These are phyloP conservation scores for Hydrotaea diabolus DNA, from an alignment of 2,888 invertebrate species.

Conservation along the genomic window DNA sequence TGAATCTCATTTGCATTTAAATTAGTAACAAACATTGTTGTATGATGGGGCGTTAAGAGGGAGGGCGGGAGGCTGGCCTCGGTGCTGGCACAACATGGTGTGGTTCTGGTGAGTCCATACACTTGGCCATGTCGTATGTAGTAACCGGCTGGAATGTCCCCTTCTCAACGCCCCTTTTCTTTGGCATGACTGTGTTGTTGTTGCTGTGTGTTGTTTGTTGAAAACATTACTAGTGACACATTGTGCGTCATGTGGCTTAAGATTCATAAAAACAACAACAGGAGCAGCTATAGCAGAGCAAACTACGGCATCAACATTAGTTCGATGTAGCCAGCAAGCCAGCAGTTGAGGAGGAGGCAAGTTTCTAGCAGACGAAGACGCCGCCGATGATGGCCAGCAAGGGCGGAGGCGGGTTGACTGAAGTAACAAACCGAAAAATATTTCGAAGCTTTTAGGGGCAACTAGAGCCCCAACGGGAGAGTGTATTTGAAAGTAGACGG, in stretches of 20 bases:
- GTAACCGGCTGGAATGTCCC: not conserved
- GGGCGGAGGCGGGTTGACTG: constrained; percentile 48
- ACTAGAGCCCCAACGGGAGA: constrained; percentile 26
- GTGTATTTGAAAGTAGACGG: constrained; percentile 1
- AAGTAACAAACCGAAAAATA: constrained; percentile 52
- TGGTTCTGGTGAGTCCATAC: constrained; percentile 56
- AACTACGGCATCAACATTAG: constrained; percentile 25
- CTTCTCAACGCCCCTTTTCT: constrained; percentile 68
- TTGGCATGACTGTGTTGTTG: constrained; percentile 66
- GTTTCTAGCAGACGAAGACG: not conserved
- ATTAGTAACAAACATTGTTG: constrained; percentile 75
- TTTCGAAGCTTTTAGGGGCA: constrained; percentile 46
- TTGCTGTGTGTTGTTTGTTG: constrained; percentile 45
- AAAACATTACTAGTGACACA: constrained; percentile 73
- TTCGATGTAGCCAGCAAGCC: constrained; percentile 14
- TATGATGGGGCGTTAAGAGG: constrained; percentile 21
- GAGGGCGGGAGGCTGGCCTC: not conserved
- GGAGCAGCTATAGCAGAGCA: too few relatives aligned
- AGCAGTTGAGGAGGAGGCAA: not conserved
- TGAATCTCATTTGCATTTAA: constrained; percentile 82
- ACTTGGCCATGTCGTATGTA: constrained; percentile 40
- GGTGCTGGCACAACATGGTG: constrained; percentile 17
- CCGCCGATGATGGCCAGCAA: not conserved
- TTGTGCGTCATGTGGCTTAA: constrained; percentile 72
- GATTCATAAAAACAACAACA: constrained; percentile 52